A percentile compares a stretch with the other conserved stretches of the same genome.
Evolutionary conservation across 2,888 invertebrate species (phyloP).

Genomic region (Tenthredo distinguenda): DNA sequence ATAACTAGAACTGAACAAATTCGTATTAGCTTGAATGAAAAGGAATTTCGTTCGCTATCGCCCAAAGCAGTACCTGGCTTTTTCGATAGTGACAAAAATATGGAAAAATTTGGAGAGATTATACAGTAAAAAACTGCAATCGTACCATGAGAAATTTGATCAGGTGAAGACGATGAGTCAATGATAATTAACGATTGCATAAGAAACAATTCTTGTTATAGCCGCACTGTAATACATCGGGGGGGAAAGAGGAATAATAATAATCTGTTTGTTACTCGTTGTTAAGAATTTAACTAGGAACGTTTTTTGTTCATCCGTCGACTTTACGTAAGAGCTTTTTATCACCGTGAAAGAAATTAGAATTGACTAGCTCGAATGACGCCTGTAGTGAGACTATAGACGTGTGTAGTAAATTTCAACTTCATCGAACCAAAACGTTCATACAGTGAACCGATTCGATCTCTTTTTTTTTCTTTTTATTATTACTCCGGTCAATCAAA

Average conservation of each 20-base stretch:
- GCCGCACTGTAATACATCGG: background rate
- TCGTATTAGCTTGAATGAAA: conserved; percentile 5
- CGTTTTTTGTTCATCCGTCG: background rate
- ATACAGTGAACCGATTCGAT: background rate
- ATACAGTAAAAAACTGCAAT: background rate
- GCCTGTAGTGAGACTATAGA: background rate
- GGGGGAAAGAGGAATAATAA: background rate
- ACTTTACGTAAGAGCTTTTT: conserved; percentile 22
- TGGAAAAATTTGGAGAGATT: background rate
- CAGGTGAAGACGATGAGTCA: background rate
- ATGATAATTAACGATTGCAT: background rate
- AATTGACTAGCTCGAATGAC: conserved; percentile 8
- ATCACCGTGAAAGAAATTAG: background rate
- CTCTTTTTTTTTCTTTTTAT: background rate
- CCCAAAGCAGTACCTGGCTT: background rate
- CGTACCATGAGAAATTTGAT: background rate
- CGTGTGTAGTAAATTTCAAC: conserved; percentile 7
- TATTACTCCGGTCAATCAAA: background rate
- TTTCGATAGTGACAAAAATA: background rate
- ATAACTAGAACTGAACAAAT: background rate
- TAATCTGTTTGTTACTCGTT: conserved; percentile 3
- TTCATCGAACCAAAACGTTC: conserved; percentile 24
- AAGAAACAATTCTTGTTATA: background rate
- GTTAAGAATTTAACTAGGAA: background rate
- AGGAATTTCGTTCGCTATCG: background rate